Evolutionary conservation across 1,140 invertebrate genomes (phyloP), one percentile per base, ranked within the genome.

Genomic region (Lordiphosa mommai): DNA sequence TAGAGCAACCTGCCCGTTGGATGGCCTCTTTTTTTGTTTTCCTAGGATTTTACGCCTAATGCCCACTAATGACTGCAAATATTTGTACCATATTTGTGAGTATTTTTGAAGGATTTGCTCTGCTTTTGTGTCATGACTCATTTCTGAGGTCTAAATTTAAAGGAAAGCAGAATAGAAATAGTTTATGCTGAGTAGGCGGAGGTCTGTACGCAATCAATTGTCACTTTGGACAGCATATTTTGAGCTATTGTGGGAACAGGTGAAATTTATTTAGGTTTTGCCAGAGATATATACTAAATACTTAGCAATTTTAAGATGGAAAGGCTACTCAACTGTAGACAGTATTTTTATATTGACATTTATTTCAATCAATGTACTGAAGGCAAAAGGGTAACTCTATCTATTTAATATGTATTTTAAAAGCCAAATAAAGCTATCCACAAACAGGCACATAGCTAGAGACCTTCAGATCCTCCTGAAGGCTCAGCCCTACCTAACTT

Each of bases 151-250:
- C 66, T 71, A 82, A 71, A 71, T 80, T 67, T 67, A 69, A 76
- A 57, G 53, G 68, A 57, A 52, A 57, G 47, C 57, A 29, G n/a
- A n/a, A 46, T 50, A 33, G 50, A 82, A 80, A 80, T 80, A 80
- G 49, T 14, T 37, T 48, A 46, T 27, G 14, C 50, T 29, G 9
- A 51, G 34, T 32, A 27, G 23, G 53, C 48, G 41, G 53, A 58
- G 57, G 74, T 71, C 76, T 80, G 74, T 23, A 55, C 53, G 27
- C 61, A 74, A 80, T 80, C 74, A 80, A 76, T 82, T 80, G 74
- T 80, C 74, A 80, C 66, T 59, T 82, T 82, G 65, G 74, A 80
- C 74, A 76, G 53, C 71, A 56, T 80, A 70, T 80, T 82, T 82
- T 80, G 74, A 80, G 71, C 74, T 32, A 27, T 7, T 7, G 23